Evolutionary conservation across 2,888 invertebrate species (phyloP), one percentile per base, ranked within the genome.

Genomic region (Oscheius onirici): DNA sequence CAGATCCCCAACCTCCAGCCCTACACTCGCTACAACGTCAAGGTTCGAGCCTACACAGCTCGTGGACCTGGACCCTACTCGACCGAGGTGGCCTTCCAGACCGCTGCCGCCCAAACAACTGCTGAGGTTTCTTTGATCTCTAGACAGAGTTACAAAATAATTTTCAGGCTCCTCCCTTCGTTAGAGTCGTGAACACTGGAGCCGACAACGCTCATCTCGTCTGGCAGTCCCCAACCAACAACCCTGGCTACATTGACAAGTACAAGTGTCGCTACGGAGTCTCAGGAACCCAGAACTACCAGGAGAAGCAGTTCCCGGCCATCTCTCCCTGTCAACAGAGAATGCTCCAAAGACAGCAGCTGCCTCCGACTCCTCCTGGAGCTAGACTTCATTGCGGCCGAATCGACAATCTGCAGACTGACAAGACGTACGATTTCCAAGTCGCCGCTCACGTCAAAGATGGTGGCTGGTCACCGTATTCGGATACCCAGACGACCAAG

Each of bases 41-140:
- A 81, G 54, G 80, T 87, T 0, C 83, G 87, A 13, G 87, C 87
- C 5, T 88, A 79, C 74, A 88, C 87, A 8, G 77, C 78, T 17
- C 74, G 83, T 17, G 87, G 87, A 49, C 55, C 87, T 6, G 87
- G 87, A 13, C 87, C 87, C 17, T 87, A 87, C 85, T 86, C 85
- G 6, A 76, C 75, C 13, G 84, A 85, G 44, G 77, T 83, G 17
- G 78, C 79, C 40, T 82, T 86, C 79, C 79, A 84, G 73, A 86
- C 86, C 8, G 73, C 82, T 1, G 76, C 78, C 15, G 69, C 72
- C 15, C 70, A 71, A 34, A 41, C 58, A 3, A 17, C 49, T 26
- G 49, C 28, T 1, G 63, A 49, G 63, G 61, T 43, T 24, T 22
- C 26, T 22, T 1, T 41, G n/a, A n/a, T n/a, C n/a, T 24, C 24